Evolutionary conservation across 30 jellyfish, hydroid and myxozoan genomes (phyloP), one percentile per base, ranked within the genome.

Genomic region (Turritopsis dohrnii): DNA sequence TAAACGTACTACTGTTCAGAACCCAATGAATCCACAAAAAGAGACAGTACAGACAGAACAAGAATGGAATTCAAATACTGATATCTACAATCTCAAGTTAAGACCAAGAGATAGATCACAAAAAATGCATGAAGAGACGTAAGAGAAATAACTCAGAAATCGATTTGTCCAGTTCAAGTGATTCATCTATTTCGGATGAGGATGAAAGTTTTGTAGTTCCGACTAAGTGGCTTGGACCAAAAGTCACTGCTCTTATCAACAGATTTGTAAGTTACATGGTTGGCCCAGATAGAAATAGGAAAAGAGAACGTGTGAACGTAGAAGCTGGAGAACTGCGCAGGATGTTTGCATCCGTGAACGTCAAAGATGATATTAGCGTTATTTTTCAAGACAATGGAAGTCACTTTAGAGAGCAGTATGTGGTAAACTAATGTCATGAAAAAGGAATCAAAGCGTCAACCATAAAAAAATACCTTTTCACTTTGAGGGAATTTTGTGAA

Each of bases 241-340:
- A 41, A 41, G 60, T 41, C 60, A 41, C 60, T 3, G 5, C 60
- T 41, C 60, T 41, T 41, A 41, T 41, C 60, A 41, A 41, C 60
- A 41, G 77, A 27, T 69, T 69, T 69, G 30, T 23, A 27, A 27
- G 30, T 23, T 69, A 69, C 19, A 69, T 69, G 77, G 8, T 69
- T 69, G 77, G 77, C 30, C 77, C 77, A n/a, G 77, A 69, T 69
- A 23, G 77, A 23, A n/a, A n/a, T n/a, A n/a, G n/a, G n/a, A 69
- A 69, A n/a, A 27, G 30, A 69, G 77, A 23, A n/a, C 30, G 31
- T n/a, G 30, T 69, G 77, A n/a, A 69, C 77, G 77, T 69, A 69
- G 30, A n/a, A 1, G 77, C 77, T 69, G 77, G 77, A 19, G 77
- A 69, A n/a, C 4, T 69, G 28, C 77, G 77, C 28, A 23, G 77